Percentiles rank a stretch among this genome's conserved stretches.
phyloP scores from a whole-genome alignment of 1,140 invertebrate species.

The Halictus rubicundus region DNA sequence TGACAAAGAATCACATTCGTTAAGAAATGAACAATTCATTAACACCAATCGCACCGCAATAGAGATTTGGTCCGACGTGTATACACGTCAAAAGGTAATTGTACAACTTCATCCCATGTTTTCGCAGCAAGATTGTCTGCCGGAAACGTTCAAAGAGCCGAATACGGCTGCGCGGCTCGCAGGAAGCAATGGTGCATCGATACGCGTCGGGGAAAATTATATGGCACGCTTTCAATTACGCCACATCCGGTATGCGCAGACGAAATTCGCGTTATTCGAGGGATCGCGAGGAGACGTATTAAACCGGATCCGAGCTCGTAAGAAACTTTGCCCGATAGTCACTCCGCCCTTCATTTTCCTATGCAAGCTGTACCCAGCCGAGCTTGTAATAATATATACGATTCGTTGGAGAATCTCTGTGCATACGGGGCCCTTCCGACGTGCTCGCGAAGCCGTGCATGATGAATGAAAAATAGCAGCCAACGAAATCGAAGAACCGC shows the following conservation, averaged over 20 bases:
- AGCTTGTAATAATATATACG: background rate
- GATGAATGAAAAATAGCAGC: background rate
- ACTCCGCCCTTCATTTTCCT: background rate
- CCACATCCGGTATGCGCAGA: background rate
- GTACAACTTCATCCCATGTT: too few species aligned
- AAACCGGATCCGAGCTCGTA: background rate
- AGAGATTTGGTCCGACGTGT: too few species aligned
- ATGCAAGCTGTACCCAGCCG: background rate
- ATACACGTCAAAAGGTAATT: too few species aligned
- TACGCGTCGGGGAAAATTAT: constrained; percentile 9
- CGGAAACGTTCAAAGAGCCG: too few species aligned
- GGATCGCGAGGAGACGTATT: background rate
- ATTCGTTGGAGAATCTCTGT: background rate
- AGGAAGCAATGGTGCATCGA: background rate
- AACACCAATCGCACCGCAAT: too few species aligned
- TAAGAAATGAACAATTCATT: too few species aligned
- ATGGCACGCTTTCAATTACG: constrained; percentile 17
- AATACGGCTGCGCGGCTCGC: background rate
- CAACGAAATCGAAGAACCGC: background rate
- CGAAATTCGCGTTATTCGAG: background rate
- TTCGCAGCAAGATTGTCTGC: too few species aligned
- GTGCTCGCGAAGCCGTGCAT: background rate
- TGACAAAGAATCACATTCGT: too few species aligned
- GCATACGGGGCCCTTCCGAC: background rate
- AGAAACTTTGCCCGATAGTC: background rate